A percentile compares a stretch with the other conserved stretches of the same genome.
phyloP scores from a whole-genome alignment of 2,888 invertebrate genomes.

The Zaprionus obscuricornis region DNA sequence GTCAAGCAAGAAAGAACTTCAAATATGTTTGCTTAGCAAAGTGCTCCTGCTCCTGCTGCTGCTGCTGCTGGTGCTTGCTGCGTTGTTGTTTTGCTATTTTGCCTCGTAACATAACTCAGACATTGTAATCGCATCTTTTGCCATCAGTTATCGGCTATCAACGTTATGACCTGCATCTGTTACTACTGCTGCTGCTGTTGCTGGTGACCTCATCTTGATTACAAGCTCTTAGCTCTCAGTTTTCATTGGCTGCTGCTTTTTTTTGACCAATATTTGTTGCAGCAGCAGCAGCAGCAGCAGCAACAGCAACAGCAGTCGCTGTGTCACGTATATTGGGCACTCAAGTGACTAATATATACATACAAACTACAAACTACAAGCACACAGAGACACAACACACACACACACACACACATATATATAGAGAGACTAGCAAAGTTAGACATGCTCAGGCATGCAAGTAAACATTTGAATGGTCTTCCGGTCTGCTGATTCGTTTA shows the following conservation, averaged over 20 bases:
- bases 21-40: constrained; percentile 67
- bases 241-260: constrained; percentile 26
- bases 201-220: constrained; percentile 70
- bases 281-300: no score
- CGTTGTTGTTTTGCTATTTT: no score
- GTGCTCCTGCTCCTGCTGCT: constrained; percentile 49
- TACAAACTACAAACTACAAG: no score
- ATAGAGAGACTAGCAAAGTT: constrained; percentile 1
- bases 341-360: no score
- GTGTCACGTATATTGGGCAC: constrained; percentile 55
- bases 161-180: constrained; percentile 34
- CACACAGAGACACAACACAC: constrained; percentile 29
- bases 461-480: constrained; percentile 68
- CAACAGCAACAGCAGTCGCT: no score
- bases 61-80: constrained; percentile 53
- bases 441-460: constrained; percentile 44
- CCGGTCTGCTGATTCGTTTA: constrained; percentile 73
- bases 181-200: no score
- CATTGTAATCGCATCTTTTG: constrained; percentile 73
- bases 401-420: constrained; percentile 1
- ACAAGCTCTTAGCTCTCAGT: constrained; percentile 12
- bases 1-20: constrained; percentile 25
- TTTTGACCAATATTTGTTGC: constrained; percentile 25
- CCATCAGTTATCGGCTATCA: no score
- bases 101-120: no score